Base-by-base conservation (phyloP, 2,888 invertebrate species). In the Cenopis cana region DNA sequence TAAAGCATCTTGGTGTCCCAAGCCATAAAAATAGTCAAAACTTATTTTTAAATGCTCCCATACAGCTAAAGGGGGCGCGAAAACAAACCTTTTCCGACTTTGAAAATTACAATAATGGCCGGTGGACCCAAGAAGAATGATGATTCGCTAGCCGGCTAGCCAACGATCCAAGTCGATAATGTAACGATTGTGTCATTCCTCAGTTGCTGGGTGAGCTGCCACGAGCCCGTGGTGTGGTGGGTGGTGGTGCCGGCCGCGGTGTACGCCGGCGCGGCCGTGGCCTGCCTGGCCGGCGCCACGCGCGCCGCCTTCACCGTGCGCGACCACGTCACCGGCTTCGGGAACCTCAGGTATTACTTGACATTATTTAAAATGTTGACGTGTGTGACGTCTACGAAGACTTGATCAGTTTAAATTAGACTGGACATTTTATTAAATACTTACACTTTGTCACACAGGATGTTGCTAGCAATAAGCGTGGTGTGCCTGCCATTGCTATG, bases 161-260 rank as follows among this genome's bases (percentile, higher is more conserved):
- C 24, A 24, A 24, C 2, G 24, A 24, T 24, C 24, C 24, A 24
- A 24, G 4, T 24, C 24, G 4, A 24, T 24, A n/a, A n/a, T n/a
- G n/a, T n/a, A 24, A 24, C 24, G 24, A 24, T 24, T 1, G 4
- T 24, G 24, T 33, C 6, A 33, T 5, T 33, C 95, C n/a, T 0
- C 75, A 98, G 98, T 87, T 99, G 99, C 88, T 99, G 99, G 99
- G 94, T 99, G 74, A 97, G 98, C 10, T 96, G 98, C 54, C 98
- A 98, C 85, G 98, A 98, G 86, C 96, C 97, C 24, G 97, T 98
- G 24, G 97, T 99, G 56, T 99, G 99, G 99, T 97, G 98, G 93
- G 95, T 99, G 80, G 98, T 99, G 77, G 97, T 98, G 3, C 99
- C 99, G 8, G 96, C 98, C 38, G 97, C 96, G 41, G 94, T 96